Conservation (phyloP, 1,140 invertebrate species). For the Choristoneura fumiferana region DNA sequence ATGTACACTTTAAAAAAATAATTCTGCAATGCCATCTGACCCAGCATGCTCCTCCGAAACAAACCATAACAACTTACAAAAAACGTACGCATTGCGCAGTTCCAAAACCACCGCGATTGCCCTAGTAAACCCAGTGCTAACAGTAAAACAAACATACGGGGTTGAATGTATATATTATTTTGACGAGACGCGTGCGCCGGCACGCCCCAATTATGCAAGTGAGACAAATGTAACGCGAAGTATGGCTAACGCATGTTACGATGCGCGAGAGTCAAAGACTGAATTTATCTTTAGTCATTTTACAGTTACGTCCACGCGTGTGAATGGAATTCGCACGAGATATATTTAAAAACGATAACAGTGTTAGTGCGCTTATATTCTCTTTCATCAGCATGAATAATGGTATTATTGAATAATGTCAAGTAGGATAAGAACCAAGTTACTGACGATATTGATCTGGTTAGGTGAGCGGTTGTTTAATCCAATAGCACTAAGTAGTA, state of each 20-base stretch:
- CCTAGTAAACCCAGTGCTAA: neutral
- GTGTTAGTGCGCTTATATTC: neutral
- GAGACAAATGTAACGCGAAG: constrained; percentile 19
- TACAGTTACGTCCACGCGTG: neutral
- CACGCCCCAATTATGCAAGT: constrained; percentile 24
- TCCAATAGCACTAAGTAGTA: too few species aligned
- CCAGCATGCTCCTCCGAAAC: too few species aligned
- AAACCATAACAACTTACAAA: neutral
- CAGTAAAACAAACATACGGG: constrained; percentile 17
- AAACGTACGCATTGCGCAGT: neutral
- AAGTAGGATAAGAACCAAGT: too few species aligned
- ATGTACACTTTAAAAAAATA: too few species aligned
- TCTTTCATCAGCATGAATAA: constrained; percentile 1
- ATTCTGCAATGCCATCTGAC: too few species aligned
- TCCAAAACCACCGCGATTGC: neutral
- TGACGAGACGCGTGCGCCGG: constrained; percentile 2
- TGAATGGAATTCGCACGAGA: constrained; percentile 13
- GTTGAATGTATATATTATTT: constrained; percentile 12
- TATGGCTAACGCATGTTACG: constrained; percentile 20
- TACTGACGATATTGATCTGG: too few species aligned
- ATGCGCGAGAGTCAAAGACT: neutral
- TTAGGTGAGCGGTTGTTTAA: too few species aligned
- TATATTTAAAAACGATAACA: neutral
- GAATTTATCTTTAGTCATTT: constrained; percentile 12
- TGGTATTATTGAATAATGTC: too few species aligned